These are phyloP conservation scores for Turnix velox DNA, from an alignment of 2,113 vertebrate species.

Conservation along the genomic window DNA sequence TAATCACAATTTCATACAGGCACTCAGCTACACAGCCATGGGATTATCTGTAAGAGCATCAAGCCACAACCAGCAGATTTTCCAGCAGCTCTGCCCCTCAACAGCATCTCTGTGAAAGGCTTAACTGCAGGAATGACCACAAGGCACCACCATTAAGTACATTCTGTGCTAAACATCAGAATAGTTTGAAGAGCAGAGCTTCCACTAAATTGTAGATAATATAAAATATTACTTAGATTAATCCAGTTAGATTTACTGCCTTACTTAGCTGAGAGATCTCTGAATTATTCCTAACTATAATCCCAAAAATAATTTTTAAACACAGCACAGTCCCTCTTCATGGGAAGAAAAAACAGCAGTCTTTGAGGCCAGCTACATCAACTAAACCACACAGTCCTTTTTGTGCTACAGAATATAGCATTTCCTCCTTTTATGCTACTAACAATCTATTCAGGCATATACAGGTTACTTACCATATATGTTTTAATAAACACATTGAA, in stretches of 20 bases:
- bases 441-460: background rate
- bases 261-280: background rate
- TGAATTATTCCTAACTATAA: background rate
- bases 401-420: background rate
- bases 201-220: background rate
- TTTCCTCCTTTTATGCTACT: background rate
- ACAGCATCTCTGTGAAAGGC: background rate
- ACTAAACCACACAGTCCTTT: background rate
- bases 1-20: accelerated
- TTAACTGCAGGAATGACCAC: background rate
- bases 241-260: background rate
- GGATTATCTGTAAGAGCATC: background rate
- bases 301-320: background rate
- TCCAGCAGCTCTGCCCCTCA: background rate
- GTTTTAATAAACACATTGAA: background rate
- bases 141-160: accelerated
- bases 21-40: background rate
- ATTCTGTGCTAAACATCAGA: background rate
- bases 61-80: too few relatives aligned
- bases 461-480: background rate
- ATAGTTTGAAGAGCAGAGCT: background rate
- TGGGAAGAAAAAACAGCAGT: background rate
- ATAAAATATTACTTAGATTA: background rate
- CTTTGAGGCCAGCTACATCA: background rate
- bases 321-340: background rate